Evolutionary conservation across 1,140 invertebrate species (phyloP), one percentile per base, ranked within the genome.

Genomic region (Caenorhabditis briggsae): DNA sequence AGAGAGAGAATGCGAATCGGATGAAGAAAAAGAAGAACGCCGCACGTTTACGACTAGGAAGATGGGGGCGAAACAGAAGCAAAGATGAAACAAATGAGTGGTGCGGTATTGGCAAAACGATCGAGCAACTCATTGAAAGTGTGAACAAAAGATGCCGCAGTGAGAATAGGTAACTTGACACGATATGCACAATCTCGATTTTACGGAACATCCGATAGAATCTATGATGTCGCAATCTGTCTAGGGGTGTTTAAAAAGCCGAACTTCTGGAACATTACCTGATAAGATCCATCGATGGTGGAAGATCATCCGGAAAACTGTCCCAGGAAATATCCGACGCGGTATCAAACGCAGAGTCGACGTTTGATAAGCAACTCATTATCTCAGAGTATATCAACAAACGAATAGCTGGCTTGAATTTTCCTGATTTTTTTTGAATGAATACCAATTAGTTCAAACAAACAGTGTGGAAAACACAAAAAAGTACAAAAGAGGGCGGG

Each of bases 101-200:
- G 50, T 50, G n/a, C 43, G 46, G 33, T 33, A 11, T 46, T 5
- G 50, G 65, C 18, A 12, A 70, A 14, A 9, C 18, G 18, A 78
- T 50, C n/a, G 70, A 78, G 46, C 70, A 78, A 78, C n/a, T 78
- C n/a, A 50, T 78, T 78, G 46, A 46, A 46, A 53, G 20, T 20
- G 18, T 70, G 65, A 70, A 50, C 33, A 78, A 78, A 23, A 78
- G 33, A 61, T 25, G 46, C 70, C 18, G 25, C 70, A 33, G 33
- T 33, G 70, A 23, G 70, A 78, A 50, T 78, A 78, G 70, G 70
- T 50, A 78, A 78, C 18, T 12, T 23, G 70, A 78, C 18, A 50
- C 25, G 23, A 25, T 33, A 23, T 41, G 33, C 61, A 41, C 61
- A 65, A 25, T 33, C 12, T 53, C 9, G 9, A 53, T 2, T 11